Evolutionary conservation across 2,888 invertebrate species (phyloP).

Genomic region (Marronus borbonicus): DNA sequence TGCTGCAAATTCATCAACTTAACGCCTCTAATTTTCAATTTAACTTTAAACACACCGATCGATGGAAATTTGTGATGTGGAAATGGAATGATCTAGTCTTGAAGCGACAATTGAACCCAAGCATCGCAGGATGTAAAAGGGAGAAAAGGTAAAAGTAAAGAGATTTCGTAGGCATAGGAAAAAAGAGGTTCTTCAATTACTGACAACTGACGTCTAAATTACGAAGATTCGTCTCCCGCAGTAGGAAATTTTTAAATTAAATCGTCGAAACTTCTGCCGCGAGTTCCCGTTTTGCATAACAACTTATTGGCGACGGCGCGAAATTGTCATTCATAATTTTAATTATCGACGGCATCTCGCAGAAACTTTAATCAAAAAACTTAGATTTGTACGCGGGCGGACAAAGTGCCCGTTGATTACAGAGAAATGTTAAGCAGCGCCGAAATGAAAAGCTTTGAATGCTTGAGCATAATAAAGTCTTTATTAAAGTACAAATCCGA

Average conservation of each 20-base stretch:
- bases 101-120: neutral
- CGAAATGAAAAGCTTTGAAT: conserved; percentile 36
- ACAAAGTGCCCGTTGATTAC: conserved; percentile 43
- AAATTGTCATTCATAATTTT: conserved; percentile 48
- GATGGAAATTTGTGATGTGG: conserved; percentile 5
- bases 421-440: conserved; percentile 36
- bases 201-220: conserved; percentile 50
- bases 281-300: conserved; percentile 51
- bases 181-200: conserved; percentile 50
- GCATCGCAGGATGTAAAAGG: neutral
- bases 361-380: conserved; percentile 47
- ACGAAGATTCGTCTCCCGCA: conserved; percentile 45
- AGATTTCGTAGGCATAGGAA: conserved; percentile 19
- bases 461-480: conserved; percentile 36
- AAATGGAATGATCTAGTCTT: neutral
- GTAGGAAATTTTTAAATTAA: conserved; percentile 56
- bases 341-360: conserved; percentile 42
- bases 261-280: conserved; percentile 55
- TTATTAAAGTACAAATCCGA: conserved; percentile 21
- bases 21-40: conserved; percentile 26
- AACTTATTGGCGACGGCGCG: conserved; percentile 46
- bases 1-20: too few relatives aligned
- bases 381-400: conserved; percentile 37
- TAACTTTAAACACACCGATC: conserved; percentile 28
- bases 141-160: conserved; percentile 27